These are phyloP conservation scores for Anastrepha ludens DNA, from an alignment of 1,140 invertebrate species.

Conservation along the genomic window DNA sequence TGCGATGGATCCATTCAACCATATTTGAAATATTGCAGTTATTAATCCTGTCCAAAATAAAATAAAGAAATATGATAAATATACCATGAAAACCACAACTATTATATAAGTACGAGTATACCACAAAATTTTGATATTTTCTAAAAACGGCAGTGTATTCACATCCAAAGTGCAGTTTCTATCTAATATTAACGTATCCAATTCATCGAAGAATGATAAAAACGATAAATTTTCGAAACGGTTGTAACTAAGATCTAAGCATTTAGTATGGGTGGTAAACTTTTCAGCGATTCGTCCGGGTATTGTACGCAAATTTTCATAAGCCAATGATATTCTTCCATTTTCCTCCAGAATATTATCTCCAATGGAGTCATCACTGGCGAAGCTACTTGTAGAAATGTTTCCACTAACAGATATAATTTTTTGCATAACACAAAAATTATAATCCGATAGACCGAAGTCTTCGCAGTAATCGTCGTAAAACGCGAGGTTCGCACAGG, in stretches of 20 bases:
- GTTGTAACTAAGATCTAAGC: constrained; percentile 70
- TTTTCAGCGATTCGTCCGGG: constrained; percentile 67
- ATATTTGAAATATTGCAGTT: constrained; percentile 70
- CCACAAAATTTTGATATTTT: constrained; percentile 69
- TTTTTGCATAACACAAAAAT: constrained; percentile 56
- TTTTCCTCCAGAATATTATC: constrained; percentile 69
- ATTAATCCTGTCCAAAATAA: constrained; percentile 65
- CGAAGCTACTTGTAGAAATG: constrained; percentile 65
- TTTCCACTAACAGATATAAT: constrained; percentile 70
- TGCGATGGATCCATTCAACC: constrained; percentile 69
- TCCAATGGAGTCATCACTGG: constrained; percentile 66
- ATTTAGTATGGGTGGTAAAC: constrained; percentile 68
- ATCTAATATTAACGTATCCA: constrained; percentile 69
- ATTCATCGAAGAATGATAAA: constrained; percentile 69
- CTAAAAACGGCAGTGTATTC: constrained; percentile 67
- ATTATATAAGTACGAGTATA: constrained; percentile 55
- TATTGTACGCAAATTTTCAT: constrained; percentile 69
- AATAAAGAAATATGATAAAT: background rate
- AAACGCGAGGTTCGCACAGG: constrained; percentile 67
- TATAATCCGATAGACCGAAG: constrained; percentile 56
- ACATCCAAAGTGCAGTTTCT: constrained; percentile 66
- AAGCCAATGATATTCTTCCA: constrained; percentile 69
- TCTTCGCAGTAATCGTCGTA: constrained; percentile 65
- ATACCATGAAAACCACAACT: no score
- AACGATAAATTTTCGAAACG: constrained; percentile 69